Percentiles rank a stretch among this genome's conserved stretches.
Conservation (phyloP, 2,113 vertebrate genomes). For the Eurypyga helias region DNA sequence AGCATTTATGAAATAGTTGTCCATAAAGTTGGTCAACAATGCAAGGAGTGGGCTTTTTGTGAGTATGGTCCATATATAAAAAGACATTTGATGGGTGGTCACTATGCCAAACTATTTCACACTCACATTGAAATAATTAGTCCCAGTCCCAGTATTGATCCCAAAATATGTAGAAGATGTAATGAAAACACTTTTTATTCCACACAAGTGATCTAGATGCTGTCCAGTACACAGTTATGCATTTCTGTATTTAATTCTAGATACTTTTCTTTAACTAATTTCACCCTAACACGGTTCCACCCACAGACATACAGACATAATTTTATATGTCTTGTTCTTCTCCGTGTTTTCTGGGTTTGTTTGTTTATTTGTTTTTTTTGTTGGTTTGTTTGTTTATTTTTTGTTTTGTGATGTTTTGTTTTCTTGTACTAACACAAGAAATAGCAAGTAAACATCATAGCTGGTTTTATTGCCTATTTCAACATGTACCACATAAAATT, state of each 20-base stretch:
- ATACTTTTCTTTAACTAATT: not conserved
- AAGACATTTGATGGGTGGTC: not conserved
- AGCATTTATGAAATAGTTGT: not conserved
- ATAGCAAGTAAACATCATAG: not conserved
- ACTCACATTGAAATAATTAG: not conserved
- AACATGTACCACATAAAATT: not conserved
- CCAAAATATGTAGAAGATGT: not conserved
- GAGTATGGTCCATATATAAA: not conserved
- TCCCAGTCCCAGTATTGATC: not conserved
- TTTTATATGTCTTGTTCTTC: accelerated
- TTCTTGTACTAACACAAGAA: not conserved
- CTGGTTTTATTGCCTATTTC: not conserved
- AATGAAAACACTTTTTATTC: accelerated
- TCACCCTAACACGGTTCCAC: not conserved
- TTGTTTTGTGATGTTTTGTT: not conserved
- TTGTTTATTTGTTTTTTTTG: not conserved
- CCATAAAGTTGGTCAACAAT: not conserved
- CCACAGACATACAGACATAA: accelerated
- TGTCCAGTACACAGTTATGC: not conserved
- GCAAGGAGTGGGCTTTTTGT: not conserved
- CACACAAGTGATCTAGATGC: accelerated
- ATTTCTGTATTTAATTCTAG: not conserved
- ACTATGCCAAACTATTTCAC: not conserved
- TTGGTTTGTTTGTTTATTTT: too few species aligned
- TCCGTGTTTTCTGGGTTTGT: too few species aligned